phyloP scores from a whole-genome alignment of 37 sponge, comb jelly and placozoan genomes.

The Oopsacas minuta region DNA sequence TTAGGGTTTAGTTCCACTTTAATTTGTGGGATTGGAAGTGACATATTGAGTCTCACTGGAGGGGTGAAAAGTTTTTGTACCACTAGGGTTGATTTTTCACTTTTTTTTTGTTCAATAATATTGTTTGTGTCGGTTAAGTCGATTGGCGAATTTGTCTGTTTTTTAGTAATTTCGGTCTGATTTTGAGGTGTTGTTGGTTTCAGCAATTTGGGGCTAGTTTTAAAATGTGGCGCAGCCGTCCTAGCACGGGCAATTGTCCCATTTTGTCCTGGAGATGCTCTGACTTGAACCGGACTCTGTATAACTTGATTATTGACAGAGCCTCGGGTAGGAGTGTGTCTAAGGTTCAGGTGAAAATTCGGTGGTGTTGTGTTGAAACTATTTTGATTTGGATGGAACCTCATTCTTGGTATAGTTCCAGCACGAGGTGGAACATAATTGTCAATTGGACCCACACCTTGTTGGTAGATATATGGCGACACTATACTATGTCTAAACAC shows the following conservation, averaged over 20 bases:
- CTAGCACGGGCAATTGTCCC: slow-evolving; percentile 1
- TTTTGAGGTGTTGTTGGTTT: background rate
- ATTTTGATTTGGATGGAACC: background rate
- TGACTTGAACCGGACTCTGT: background rate
- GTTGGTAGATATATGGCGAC: too few relatives aligned
- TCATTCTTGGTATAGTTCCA: background rate
- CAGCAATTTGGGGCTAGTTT: background rate
- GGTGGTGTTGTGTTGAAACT: background rate
- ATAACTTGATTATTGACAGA: background rate
- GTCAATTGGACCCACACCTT: too few relatives aligned
- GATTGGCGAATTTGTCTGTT: background rate
- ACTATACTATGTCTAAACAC: too few relatives aligned
- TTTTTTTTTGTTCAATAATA: background rate
- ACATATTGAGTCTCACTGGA: background rate
- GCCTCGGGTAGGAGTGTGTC: background rate
- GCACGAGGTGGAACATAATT: too few relatives aligned
- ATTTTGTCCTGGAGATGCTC: background rate
- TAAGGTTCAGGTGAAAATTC: background rate
- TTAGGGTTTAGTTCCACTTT: background rate
- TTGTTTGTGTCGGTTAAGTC: background rate
- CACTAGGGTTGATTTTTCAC: background rate
- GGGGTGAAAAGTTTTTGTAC: background rate
- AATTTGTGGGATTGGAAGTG: background rate
- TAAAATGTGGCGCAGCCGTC: background rate
- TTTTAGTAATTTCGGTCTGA: background rate